phyloP scores from a whole-genome alignment of 1,140 invertebrate species.

The Cepaea nemoralis region DNA sequence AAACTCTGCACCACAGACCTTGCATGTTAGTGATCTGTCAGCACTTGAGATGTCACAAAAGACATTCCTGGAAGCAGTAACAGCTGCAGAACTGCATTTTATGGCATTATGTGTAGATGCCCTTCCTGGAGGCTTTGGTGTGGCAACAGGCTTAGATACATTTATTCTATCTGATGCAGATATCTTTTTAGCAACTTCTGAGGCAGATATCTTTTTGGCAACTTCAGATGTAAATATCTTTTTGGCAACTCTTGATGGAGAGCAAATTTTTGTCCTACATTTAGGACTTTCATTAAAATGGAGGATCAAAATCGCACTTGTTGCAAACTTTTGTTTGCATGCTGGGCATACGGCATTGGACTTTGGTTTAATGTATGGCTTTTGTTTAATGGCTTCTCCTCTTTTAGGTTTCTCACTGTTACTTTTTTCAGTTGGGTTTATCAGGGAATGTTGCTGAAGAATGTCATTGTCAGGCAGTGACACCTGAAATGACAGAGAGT shows the following conservation, averaged over 20 bases:
- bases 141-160: too few species aligned
- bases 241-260: not conserved
- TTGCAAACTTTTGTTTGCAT: conserved; percentile 17
- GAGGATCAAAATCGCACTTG: conserved; percentile 1
- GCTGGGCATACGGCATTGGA: not conserved
- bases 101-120: too few species aligned
- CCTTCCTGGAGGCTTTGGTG: too few species aligned
- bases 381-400: not conserved
- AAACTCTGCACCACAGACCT: not conserved
- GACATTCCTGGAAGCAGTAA: not conserved
- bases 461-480: not conserved
- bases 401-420: not conserved
- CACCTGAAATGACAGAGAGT: too few species aligned
- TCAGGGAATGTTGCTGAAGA: not conserved
- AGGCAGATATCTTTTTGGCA: too few species aligned
- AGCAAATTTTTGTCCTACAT: not conserved
- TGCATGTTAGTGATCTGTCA: not conserved
- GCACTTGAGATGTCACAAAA: not conserved
- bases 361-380: too few species aligned
- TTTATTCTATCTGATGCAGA: too few species aligned
- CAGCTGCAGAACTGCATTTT: too few species aligned
- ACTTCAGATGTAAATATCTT: not conserved
- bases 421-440: not conserved
- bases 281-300: not conserved
- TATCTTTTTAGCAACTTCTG: too few species aligned